A percentile compares a stretch with the other conserved stretches of the same genome.
Evolutionary conservation across 2,888 invertebrate genomes (phyloP).

Genomic region (Salticus scenicus): DNA sequence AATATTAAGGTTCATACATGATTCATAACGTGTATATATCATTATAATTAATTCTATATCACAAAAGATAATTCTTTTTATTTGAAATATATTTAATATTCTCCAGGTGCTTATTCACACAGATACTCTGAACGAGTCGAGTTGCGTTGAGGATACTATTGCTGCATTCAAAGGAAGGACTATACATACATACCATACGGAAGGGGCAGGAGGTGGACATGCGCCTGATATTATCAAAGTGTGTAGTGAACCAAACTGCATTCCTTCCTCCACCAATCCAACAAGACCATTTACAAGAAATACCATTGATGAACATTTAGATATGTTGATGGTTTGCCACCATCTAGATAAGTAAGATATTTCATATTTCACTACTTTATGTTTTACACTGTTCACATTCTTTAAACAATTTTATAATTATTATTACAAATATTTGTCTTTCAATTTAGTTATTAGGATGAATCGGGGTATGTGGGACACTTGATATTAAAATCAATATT

Average conservation of each 20-base stretch:
- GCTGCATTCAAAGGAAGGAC: constrained; percentile 74
- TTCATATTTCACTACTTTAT: too few species aligned
- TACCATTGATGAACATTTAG: constrained; percentile 75
- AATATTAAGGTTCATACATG: too few species aligned
- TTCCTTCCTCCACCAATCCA: constrained; percentile 75
- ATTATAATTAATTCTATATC: too few species aligned
- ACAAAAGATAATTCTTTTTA: too few species aligned
- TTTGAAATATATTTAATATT: too few species aligned
- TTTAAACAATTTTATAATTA: too few species aligned
- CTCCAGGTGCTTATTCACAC: constrained; percentile 76
- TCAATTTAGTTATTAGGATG: too few species aligned
- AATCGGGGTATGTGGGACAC: too few species aligned
- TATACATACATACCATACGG: constrained; percentile 75
- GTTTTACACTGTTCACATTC: too few species aligned
- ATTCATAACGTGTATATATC: too few species aligned
- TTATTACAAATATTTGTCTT: too few species aligned
- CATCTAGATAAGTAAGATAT: constrained; percentile 75
- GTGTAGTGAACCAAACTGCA: constrained; percentile 74
- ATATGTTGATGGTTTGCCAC: constrained; percentile 76
- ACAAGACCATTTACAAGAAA: constrained; percentile 75
- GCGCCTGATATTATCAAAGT: constrained; percentile 74
- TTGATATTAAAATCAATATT: too few species aligned
- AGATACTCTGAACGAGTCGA: constrained; percentile 75
- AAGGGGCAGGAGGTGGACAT: constrained; percentile 76
- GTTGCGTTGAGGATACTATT: constrained; percentile 75